A percentile compares a stretch with the other conserved stretches of the same genome.
Evolutionary conservation across 2,113 vertebrate genomes (phyloP).

Genomic region (Blennius ocellaris): DNA sequence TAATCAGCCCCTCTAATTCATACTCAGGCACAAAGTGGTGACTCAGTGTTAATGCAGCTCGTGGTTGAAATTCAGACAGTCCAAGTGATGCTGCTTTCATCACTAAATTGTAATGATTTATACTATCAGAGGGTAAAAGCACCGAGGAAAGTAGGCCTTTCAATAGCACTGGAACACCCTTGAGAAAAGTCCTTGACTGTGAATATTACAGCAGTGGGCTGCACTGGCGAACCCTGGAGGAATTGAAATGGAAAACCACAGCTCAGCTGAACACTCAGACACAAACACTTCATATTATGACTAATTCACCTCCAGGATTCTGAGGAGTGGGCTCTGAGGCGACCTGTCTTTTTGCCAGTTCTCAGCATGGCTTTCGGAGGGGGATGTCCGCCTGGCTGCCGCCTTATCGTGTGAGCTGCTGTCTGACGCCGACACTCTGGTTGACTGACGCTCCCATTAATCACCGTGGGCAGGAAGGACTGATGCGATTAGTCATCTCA

Average conservation of each 20-base stretch:
- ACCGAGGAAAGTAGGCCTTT: constrained; percentile 48
- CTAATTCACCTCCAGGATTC: constrained; percentile 50
- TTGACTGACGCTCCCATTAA: constrained; percentile 81
- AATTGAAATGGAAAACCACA: constrained; percentile 42
- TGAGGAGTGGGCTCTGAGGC: constrained; percentile 56
- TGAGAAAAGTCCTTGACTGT: constrained; percentile 62
- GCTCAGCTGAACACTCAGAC: constrained; percentile 19
- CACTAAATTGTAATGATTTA: constrained; percentile 59
- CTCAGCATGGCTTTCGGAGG: constrained; percentile 45
- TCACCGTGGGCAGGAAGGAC: constrained; percentile 74
- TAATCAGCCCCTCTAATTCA: constrained; percentile 11
- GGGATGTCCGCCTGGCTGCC: constrained; percentile 44
- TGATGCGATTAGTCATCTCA: constrained; percentile 85
- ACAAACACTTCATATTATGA: constrained; percentile 44
- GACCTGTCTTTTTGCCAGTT: constrained; percentile 63
- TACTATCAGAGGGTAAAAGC: constrained; percentile 38
- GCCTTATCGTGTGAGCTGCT: constrained; percentile 70
- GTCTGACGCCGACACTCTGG: constrained; percentile 69
- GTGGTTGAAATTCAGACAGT: constrained; percentile 11
- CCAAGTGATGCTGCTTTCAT: constrained; percentile 45
- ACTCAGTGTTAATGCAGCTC: neutral
- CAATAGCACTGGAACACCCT: constrained; percentile 48
- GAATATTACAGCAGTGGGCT: constrained; percentile 31
- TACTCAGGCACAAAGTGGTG: neutral
- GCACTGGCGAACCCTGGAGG: constrained; percentile 12